Base-by-base conservation (phyloP, 2,888 invertebrate species). In the Hirtodrosophila alboralis region DNA sequence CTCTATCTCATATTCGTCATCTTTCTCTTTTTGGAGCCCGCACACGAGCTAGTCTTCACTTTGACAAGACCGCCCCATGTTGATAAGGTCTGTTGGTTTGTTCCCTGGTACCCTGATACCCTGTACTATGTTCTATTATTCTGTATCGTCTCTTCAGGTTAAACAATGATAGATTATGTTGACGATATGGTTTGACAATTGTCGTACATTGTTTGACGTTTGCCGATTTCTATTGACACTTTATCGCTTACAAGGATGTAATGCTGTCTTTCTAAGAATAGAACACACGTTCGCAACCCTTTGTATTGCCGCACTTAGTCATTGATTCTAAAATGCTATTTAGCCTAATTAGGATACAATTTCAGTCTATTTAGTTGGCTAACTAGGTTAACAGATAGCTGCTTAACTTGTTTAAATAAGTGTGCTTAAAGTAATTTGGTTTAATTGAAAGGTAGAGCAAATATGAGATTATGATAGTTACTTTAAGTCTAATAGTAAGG, bases 171-270 rank as follows among this genome's bases (percentile, higher is more conserved):
- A 79, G 79, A 79, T 79, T 79, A 79, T 79, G 81, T 87, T 71
- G 79, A 70, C 81, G 87, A 85, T 86, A 75, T 75, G 80, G 73
- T 80, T 76, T 79, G 80, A 83, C 83, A 88, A 88, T 86, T 87
- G 78, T 84, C 80, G 81, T 59, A 84, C 84, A 86, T 85, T 86
- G 87, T 84, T 86, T 86, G 84, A 87, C 80, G 74, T 86, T 78
- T 85, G 84, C 77, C 80, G 86, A 84, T 83, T 84, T 63, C 81
- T 78, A 68, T 86, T 77, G 78, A 77, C 78, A 58, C 70, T 72
- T 53, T 80, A 80, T 86, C 81, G 60, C 77, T 69, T 86, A 80
- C 81, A 81, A 77, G 78, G 84, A 86, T 81, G 81, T 86, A 80
- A 84, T 72, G 75, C 68, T 86, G 78, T 72, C 66, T 86, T 81